Evolutionary conservation across 2,888 invertebrate genomes (phyloP).

Genomic region (Andrena fulva): DNA sequence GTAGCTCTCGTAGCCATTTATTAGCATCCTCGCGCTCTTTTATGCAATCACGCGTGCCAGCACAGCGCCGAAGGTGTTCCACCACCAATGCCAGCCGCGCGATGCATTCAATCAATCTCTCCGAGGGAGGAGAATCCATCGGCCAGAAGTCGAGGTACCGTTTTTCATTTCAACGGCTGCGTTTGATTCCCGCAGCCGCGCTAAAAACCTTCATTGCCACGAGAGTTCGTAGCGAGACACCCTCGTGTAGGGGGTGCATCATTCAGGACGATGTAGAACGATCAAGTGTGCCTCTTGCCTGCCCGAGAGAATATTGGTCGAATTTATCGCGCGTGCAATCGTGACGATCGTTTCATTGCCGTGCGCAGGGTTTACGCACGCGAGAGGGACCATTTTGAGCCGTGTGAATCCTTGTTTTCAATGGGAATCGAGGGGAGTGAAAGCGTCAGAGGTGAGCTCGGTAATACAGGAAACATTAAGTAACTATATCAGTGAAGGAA

Average conservation of each 20-base stretch:
- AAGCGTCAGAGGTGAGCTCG: not conserved
- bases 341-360: conserved; percentile 6
- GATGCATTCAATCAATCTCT: conserved; percentile 57
- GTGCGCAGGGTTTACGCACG: not conserved
- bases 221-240: not conserved
- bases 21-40: conserved; percentile 37
- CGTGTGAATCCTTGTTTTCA: not conserved
- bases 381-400: not conserved
- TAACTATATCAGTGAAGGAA: too few species aligned
- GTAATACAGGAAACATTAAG: too few species aligned
- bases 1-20: conserved; percentile 29
- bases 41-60: conserved; percentile 47
- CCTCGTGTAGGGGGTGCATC: conserved; percentile 4
- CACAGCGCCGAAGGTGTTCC: conserved; percentile 26
- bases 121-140: conserved; percentile 21
- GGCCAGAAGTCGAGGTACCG: conserved; percentile 27
- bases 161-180: conserved; percentile 52
- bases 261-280: conserved; percentile 20
- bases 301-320: not conserved
- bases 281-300: conserved; percentile 34
- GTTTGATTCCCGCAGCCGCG: conserved; percentile 27
- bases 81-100: conserved; percentile 26
- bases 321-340: conserved; percentile 7
- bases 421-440: not conserved
- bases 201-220: conserved; percentile 45